Evolutionary conservation across 2,113 vertebrate genomes (phyloP).

Genomic region (mouse (Mus musculus)): DNA sequence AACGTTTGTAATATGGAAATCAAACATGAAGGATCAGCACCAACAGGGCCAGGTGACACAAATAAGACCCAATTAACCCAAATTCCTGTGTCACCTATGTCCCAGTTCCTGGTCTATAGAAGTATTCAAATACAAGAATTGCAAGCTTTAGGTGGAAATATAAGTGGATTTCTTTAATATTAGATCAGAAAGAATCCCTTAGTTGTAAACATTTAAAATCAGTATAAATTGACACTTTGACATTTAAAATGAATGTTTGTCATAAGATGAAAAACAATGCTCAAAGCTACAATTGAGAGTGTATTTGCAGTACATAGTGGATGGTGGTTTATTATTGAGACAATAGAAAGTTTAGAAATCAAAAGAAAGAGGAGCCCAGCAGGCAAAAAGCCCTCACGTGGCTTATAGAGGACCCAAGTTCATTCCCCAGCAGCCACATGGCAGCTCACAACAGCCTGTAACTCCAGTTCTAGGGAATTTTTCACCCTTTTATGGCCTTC

Average conservation of each 20-base stretch:
- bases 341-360: background rate
- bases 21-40: background rate
- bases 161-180: background rate
- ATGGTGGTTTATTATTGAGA: background rate
- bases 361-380: background rate
- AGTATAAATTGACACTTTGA: background rate
- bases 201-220: background rate
- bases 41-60: background rate
- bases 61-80: background rate
- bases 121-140: background rate
- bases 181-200: background rate
- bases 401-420: background rate
- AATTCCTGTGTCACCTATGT: background rate
- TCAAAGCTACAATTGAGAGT: background rate
- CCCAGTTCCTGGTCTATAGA: background rate
- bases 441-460: background rate
- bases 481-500: background rate
- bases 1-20: background rate
- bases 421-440: background rate
- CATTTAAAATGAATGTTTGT: slow-evolving; percentile 1
- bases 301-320: background rate
- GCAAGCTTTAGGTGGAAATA: background rate
- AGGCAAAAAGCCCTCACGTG: background rate
- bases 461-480: too few relatives aligned
- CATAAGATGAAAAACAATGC: background rate